Evolutionary conservation across 2,888 invertebrate species (phyloP).

Genomic region (Himalopsyche tibetana): DNA sequence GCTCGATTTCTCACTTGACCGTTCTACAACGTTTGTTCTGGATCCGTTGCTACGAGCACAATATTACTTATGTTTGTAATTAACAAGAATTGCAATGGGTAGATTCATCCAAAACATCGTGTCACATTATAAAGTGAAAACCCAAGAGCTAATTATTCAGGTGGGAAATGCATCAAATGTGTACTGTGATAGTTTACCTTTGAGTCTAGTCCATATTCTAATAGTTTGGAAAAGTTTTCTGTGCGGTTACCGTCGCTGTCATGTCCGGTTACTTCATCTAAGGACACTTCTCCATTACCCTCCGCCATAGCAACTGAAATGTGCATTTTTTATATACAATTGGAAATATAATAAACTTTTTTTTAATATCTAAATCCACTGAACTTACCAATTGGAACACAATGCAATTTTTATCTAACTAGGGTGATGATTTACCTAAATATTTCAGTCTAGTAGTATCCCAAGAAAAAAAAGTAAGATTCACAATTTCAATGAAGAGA

Average conservation of each 20-base stretch:
- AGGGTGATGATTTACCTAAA: background rate
- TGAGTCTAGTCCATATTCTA: conserved; percentile 96
- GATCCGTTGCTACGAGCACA: no score
- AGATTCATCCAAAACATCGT: no score
- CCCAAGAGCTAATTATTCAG: no score
- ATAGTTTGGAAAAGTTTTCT: conserved; percentile 94
- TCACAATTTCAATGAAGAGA: background rate
- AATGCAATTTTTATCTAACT: background rate
- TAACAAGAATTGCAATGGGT: no score
- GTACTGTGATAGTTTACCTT: conserved; percentile 77
- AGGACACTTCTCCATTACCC: conserved; percentile 90
- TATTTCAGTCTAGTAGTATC: background rate
- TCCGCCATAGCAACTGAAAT: conserved; percentile 86
- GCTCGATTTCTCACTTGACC: no score
- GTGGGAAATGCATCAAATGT: no score
- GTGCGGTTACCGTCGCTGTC: conserved; percentile 84
- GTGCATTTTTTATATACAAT: conserved; percentile 61
- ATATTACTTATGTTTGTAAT: no score
- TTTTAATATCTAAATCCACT: background rate
- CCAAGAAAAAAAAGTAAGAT: background rate
- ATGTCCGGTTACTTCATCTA: conserved; percentile 83
- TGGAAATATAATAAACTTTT: background rate
- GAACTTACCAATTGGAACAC: background rate
- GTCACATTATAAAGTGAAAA: no score
- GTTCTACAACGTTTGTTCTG: no score